A percentile compares a stretch with the other conserved stretches of the same genome.
Conservation (phyloP, 2,113 vertebrate species). For the Actenoides lindsayi region DNA sequence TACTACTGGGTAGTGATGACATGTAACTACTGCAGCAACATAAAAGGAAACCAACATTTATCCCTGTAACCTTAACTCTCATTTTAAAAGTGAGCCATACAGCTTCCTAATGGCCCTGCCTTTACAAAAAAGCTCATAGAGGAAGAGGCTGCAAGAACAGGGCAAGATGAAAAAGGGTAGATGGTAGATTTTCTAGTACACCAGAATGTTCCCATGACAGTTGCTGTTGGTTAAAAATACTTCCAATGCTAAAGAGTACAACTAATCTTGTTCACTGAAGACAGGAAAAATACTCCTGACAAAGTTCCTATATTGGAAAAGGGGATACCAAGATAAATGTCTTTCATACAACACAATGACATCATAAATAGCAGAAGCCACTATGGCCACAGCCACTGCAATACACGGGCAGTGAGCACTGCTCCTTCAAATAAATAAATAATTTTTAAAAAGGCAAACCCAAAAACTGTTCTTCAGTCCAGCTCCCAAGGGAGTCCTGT, state of each 20-base stretch:
- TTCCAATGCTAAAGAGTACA: slow-evolving; percentile 56
- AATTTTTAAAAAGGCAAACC: neutral
- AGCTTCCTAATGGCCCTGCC: neutral
- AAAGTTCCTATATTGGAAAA: neutral
- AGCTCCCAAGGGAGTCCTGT: neutral
- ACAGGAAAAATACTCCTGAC: slow-evolving; percentile 56
- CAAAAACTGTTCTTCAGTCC: neutral
- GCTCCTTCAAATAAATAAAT: neutral
- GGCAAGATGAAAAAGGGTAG: neutral
- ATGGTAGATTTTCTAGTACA: neutral
- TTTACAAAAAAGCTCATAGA: neutral
- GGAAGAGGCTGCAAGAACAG: slow-evolving; percentile 1
- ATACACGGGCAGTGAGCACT: neutral
- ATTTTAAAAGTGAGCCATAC: neutral
- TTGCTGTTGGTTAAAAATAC: slow-evolving; percentile 72
- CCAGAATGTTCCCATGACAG: slow-evolving; percentile 64
- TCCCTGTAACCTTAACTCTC: no score
- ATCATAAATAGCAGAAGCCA: neutral
- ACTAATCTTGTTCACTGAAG: slow-evolving; percentile 35
- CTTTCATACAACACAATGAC: neutral
- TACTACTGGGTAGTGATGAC: neutral
- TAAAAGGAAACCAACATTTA: neutral
- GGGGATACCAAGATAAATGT: neutral
- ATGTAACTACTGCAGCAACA: neutral
- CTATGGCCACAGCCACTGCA: neutral